phyloP scores from a whole-genome alignment of 2,888 invertebrate genomes.

The Timandra comae region DNA sequence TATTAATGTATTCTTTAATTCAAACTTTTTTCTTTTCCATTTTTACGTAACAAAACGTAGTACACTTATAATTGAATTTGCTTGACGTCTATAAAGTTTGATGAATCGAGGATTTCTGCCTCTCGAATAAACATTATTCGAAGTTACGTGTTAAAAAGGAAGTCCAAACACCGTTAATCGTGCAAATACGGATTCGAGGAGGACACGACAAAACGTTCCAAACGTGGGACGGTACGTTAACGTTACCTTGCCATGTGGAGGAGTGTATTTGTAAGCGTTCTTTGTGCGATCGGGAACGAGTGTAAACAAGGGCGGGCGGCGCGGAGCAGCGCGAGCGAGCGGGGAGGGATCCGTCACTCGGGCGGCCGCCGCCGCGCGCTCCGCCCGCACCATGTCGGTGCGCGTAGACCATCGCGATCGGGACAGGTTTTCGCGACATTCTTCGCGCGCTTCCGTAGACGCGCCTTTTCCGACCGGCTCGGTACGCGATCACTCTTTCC shows the following conservation, averaged over 20 bases:
- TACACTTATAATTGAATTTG: constrained; percentile 17
- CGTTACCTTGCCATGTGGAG: constrained; percentile 49
- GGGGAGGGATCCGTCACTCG: constrained; percentile 56
- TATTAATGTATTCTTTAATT: no score
- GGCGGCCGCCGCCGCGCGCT: constrained; percentile 71
- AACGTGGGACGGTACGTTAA: constrained; percentile 41
- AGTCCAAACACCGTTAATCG: constrained; percentile 50
- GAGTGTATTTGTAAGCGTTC: constrained; percentile 63
- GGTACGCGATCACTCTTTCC: constrained; percentile 63
- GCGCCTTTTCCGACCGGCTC: constrained; percentile 61
- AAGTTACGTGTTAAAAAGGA: constrained; percentile 41
- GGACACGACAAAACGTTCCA: constrained; percentile 26
- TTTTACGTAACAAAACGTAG: constrained; percentile 5
- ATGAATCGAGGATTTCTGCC: constrained; percentile 26
- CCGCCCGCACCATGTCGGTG: constrained; percentile 71
- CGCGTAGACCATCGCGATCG: constrained; percentile 68
- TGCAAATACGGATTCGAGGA: constrained; percentile 51
- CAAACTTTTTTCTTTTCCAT: no score
- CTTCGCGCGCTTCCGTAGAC: constrained; percentile 71
- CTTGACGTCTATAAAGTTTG: constrained; percentile 13
- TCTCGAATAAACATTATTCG: constrained; percentile 41
- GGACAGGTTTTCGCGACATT: constrained; percentile 68
- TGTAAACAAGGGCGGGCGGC: constrained; percentile 53
- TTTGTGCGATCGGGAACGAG: constrained; percentile 59
- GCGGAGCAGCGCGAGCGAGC: constrained; percentile 25